Evolutionary conservation across 2,113 vertebrate genomes (phyloP).

Genomic region (Leuciscus idus): DNA sequence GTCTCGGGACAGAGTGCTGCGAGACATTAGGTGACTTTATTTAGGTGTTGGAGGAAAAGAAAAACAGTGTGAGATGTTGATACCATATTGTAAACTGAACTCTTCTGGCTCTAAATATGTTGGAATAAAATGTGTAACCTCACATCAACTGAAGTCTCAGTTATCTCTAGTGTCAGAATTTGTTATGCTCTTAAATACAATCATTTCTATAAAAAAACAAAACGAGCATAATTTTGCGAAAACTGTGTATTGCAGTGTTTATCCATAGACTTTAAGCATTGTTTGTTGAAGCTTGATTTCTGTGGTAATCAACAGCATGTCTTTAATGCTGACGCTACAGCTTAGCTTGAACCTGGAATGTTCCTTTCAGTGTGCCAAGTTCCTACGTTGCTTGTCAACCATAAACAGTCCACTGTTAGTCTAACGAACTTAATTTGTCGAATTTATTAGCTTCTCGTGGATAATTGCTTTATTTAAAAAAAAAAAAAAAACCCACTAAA

Average conservation of each 20-base stretch:
- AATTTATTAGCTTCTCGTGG: neutral
- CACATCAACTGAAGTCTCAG: neutral
- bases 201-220: neutral
- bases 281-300: neutral
- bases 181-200: neutral
- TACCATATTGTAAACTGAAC: neutral
- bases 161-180: neutral
- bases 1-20: neutral
- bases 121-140: neutral
- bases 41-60: neutral
- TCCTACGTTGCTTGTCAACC: neutral
- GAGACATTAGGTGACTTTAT: neutral
- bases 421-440: neutral
- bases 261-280: neutral
- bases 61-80: neutral
- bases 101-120: neutral
- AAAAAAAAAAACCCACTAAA: too few species aligned
- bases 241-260: neutral
- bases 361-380: conserved; percentile 2
- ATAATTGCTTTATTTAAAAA: too few species aligned
- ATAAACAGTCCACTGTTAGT: neutral
- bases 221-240: neutral
- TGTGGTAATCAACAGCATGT: neutral
- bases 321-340: neutral
- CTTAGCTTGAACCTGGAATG: neutral